Evolutionary conservation across 37 sponge, comb jelly and placozoan genomes (phyloP).

Genomic region (Eunapius fragilis): DNA sequence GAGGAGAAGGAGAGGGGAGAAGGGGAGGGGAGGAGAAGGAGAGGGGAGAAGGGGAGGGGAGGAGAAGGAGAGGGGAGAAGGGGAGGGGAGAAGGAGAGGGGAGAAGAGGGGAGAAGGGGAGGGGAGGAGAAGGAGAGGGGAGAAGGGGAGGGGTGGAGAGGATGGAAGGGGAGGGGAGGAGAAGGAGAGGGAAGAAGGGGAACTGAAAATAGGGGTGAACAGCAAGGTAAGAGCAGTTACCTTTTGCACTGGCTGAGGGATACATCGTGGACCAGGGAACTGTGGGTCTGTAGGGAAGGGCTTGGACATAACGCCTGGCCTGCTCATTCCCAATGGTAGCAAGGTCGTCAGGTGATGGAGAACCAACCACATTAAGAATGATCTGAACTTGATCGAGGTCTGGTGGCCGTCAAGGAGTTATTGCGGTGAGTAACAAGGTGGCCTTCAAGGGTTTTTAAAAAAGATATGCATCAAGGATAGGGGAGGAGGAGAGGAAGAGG

Average conservation of each 20-base stretch:
- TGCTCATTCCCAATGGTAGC: no score
- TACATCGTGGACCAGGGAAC: no score
- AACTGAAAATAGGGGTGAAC: neutral
- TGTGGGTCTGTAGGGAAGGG: no score
- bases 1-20: neutral
- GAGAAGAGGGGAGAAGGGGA: neutral
- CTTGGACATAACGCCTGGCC: no score
- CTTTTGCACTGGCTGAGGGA: no score
- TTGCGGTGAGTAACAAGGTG: no score
- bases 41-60: slow-evolving; percentile 7
- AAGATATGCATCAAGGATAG: no score
- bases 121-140: neutral
- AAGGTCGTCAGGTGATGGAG: no score
- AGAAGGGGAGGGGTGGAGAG: neutral
- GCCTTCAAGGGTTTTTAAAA: no score
- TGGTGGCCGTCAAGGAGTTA: no score
- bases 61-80: neutral
- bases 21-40: neutral
- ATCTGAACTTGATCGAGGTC: no score
- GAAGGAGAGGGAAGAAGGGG: neutral
- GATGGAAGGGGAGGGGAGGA: neutral
- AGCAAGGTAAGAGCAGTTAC: neutral
- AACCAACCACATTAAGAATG: no score
- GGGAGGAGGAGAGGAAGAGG: slow-evolving; percentile 1
- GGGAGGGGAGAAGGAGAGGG: neutral